Evolutionary conservation across 2,888 invertebrate genomes (phyloP).

Genomic region (Ochropleura leucogaster): DNA sequence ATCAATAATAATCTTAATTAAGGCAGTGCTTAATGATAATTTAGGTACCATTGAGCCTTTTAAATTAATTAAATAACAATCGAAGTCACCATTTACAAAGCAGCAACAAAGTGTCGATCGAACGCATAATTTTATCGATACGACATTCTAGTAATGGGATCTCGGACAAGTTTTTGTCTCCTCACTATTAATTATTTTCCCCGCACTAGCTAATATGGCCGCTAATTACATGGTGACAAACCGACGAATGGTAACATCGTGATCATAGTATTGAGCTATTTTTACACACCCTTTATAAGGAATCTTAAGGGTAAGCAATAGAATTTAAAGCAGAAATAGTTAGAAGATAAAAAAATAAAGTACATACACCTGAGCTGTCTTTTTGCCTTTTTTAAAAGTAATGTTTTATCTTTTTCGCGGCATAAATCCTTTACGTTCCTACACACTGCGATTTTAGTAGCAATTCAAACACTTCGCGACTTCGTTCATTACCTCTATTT

Average conservation of each 20-base stretch:
- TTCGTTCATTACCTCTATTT: slow-evolving; percentile 18
- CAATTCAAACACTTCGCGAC: slow-evolving; percentile 22
- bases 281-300: slow-evolving; percentile 60
- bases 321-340: slow-evolving; percentile 48
- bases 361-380: slow-evolving; percentile 16
- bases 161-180: slow-evolving; percentile 43
- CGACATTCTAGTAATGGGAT: slow-evolving; percentile 13
- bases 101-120: neutral
- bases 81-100: slow-evolving; percentile 18
- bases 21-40: neutral
- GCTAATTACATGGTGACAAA: slow-evolving; percentile 49
- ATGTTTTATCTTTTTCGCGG: slow-evolving; percentile 30
- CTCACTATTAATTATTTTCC: slow-evolving; percentile 45
- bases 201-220: slow-evolving; percentile 48
- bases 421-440: slow-evolving; percentile 33
- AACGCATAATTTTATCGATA: slow-evolving; percentile 28
- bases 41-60: neutral
- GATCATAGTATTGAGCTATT: slow-evolving; percentile 50
- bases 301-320: slow-evolving; percentile 47
- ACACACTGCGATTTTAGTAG: slow-evolving; percentile 40
- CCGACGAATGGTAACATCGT: slow-evolving; percentile 39
- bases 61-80: slow-evolving; percentile 6
- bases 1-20: neutral
- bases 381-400: slow-evolving; percentile 17
- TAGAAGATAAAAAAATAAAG: slow-evolving; percentile 39